phyloP scores from a whole-genome alignment of 1,140 invertebrate genomes.

The Caerostris extrusa region DNA sequence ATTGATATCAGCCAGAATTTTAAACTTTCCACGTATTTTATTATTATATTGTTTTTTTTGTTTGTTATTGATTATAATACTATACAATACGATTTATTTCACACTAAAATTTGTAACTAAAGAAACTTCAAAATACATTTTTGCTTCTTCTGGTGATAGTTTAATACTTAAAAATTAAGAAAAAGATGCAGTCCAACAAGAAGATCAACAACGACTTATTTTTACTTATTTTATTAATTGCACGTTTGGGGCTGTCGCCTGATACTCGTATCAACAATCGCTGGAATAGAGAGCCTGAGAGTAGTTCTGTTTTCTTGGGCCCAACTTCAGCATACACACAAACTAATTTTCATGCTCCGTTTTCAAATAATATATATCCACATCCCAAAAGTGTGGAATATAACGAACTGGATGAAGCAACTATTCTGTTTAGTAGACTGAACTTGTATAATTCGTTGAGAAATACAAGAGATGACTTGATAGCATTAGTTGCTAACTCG shows the following conservation, averaged over 20 bases:
- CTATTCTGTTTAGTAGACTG: constrained; percentile 55
- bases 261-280: constrained; percentile 85
- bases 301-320: constrained; percentile 81
- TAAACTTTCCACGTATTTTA: too few relatives aligned
- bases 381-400: constrained; percentile 50
- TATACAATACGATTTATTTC: too few relatives aligned
- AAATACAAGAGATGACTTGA: not conserved
- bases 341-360: not conserved
- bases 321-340: constrained; percentile 81
- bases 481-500: constrained; percentile 53
- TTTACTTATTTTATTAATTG: constrained; percentile 89
- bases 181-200: constrained; percentile 79
- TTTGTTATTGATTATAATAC: too few relatives aligned
- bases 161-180: not conserved
- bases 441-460: constrained; percentile 53
- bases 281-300: constrained; percentile 82
- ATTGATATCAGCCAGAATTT: too few relatives aligned
- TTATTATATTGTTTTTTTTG: too few relatives aligned
- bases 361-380: not conserved
- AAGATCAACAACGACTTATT: constrained; percentile 89
- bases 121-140: too few relatives aligned
- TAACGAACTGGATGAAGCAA: constrained; percentile 54
- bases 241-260: constrained; percentile 88
- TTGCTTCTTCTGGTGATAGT: not conserved
- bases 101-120: too few relatives aligned